Base-by-base conservation (phyloP, 2,888 invertebrate species). In the Thumatha senex region DNA sequence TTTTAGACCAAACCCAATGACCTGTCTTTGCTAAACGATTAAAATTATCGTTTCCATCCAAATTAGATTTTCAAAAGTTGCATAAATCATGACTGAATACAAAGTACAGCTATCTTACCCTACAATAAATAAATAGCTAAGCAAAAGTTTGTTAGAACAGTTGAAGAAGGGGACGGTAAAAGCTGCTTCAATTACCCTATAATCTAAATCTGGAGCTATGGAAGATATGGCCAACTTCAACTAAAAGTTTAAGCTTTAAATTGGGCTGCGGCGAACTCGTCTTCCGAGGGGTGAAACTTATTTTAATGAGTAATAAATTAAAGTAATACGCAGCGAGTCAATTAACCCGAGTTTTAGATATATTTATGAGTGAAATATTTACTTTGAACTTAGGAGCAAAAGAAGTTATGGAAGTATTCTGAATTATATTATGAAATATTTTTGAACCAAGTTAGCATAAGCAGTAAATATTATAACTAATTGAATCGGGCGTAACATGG, bases 251-350 rank as follows among this genome's bases (percentile, higher is more conserved):
- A 63, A 78, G 82, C 83, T 80, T 83, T 82, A 82, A 84, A 86
- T 85, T 85, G 77, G 82, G 77, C 75, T 76, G 76, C 67, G 77
- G 78, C 72, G 61, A 58, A 61, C 58, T 58, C 63, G 61, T 70
- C 74, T 73, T 71, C 71, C 60, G 58, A 75, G 79, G 75, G 75
- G 53, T 48, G 51, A 74, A 81, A 82, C 81, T 83, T 81, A 76
- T 82, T 81, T 82, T 78, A 82, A 82, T 80, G 85, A 84, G 82
- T 75, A 81, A 75, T 84, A 86, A 84, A 85, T 87, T 86, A 83
- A 82, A 83, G 78, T 79, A 82, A 84, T 86, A 79, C 79, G 75
- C 77, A 76, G 72, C 67, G 76, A 79, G 80, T 85, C 84, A 82
- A 86, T 85, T 84, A 85, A 76, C 68, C 74, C 51, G 64, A 61